Evolutionary conservation across 2,888 invertebrate species (phyloP).

Genomic region (Prosapia bicincta): DNA sequence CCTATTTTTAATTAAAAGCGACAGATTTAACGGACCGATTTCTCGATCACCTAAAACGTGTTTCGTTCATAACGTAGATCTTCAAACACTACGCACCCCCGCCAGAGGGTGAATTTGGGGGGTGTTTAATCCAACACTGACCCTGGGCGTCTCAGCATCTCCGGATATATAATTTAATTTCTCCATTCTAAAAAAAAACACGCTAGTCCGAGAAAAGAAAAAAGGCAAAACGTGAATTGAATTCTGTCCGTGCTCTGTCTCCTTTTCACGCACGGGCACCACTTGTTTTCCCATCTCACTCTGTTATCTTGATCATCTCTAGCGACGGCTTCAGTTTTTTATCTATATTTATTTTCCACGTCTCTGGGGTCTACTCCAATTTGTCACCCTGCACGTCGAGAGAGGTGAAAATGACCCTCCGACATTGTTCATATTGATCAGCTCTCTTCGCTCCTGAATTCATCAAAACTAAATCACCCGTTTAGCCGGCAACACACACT

Average conservation of each 20-base stretch:
- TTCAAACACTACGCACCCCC: no score
- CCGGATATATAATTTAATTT: conserved; percentile 29
- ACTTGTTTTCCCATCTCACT: background rate
- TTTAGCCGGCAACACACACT: background rate
- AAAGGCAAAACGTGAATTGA: conserved; percentile 28
- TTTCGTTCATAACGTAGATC: no score
- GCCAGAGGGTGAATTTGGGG: no score
- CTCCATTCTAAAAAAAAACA: conserved; percentile 27
- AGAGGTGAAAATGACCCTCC: background rate
- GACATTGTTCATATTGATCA: conserved; percentile 2
- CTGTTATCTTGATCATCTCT: conserved; percentile 19
- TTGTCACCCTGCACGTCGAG: conserved; percentile 15
- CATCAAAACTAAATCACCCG: background rate
- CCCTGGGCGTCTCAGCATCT: background rate
- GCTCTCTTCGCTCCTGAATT: background rate
- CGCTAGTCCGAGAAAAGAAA: background rate
- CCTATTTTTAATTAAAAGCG: no score
- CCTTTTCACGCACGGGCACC: background rate
- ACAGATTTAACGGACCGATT: no score
- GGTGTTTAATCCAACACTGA: conserved; percentile 6
- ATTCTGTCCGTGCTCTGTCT: background rate
- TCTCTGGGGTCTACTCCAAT: conserved; percentile 27
- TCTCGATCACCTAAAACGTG: no score
- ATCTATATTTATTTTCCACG: conserved; percentile 26
- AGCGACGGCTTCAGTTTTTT: conserved; percentile 7